These are phyloP conservation scores for Brachyopa scutellaris DNA, from an alignment of 2,888 invertebrate species.

Conservation along the genomic window DNA sequence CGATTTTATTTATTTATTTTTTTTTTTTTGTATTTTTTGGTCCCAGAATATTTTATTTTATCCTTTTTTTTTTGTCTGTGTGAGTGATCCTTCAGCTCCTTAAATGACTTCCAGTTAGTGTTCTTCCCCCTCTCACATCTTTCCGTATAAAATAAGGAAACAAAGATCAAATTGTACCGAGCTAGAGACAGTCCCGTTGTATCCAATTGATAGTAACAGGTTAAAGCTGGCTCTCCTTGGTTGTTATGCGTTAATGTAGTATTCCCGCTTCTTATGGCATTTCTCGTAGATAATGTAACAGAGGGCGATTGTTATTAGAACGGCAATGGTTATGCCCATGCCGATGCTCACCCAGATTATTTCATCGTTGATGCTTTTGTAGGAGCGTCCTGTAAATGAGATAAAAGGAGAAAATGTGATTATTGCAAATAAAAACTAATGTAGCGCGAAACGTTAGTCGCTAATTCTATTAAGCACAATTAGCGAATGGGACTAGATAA, in stretches of 20 bases:
- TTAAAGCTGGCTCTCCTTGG: constrained; percentile 41
- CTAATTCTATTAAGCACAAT: constrained; percentile 19
- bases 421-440: constrained; percentile 40
- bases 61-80: constrained; percentile 25
- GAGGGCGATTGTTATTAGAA: constrained; percentile 90
- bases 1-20: neutral
- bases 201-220: constrained; percentile 42
- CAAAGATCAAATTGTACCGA: constrained; percentile 50
- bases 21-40: constrained; percentile 36
- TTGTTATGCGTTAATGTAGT: constrained; percentile 86
- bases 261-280: constrained; percentile 86
- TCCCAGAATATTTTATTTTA: constrained; percentile 40
- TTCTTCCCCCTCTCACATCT: constrained; percentile 28
- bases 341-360: constrained; percentile 94
- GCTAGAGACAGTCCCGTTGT: constrained; percentile 29
- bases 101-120: constrained; percentile 2
- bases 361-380: constrained; percentile 92
- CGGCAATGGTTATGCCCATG: constrained; percentile 91
- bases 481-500: constrained; percentile 2
- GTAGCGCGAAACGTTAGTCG: constrained; percentile 36
- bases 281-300: constrained; percentile 92
- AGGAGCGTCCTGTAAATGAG: constrained; percentile 86
- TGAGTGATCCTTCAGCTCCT: neutral
- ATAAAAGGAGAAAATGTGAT: neutral
- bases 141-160: constrained; percentile 52